Evolutionary conservation across 2,113 vertebrate genomes (phyloP), one percentile per base, ranked within the genome.

Genomic region (Menidia beryllina): DNA sequence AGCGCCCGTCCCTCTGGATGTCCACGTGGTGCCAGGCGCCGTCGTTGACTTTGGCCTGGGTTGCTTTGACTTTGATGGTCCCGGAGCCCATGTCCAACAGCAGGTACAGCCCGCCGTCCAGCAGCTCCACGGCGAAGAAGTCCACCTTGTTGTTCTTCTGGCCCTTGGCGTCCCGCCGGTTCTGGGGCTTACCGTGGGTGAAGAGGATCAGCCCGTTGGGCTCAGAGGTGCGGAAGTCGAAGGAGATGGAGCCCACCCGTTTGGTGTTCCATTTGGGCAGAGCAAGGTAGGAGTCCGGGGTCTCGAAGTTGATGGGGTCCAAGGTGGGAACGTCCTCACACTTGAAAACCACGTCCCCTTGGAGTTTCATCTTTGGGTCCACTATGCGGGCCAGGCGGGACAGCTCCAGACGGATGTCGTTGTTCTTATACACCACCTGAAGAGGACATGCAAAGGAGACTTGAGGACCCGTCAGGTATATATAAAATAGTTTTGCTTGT

Each of bases 381-480:
- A 96, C 95, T 12, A 98, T 98, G 65, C 96, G 93, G 64, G 97
- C 97, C 77, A 99, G 92, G 57, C 97, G 97, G 79, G 97, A 99
- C 61, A 99, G 93, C 86, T 99, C 97, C 81, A 99, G 89, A 53
- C 97, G 94, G 86, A 99, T 99, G 62, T 99, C 97, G 0, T 98
- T 98, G 94, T 99, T 99, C 88, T 99, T 99, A 90, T 99, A 99
- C 73, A 98, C 96, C 89, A 99, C 97, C 97, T 99, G 93, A 63
- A 85, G 53, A 61, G n/a, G 24, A 56, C 23, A 48, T n/a, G 58
- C 4, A 70, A 0, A 0, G 41, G 0, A n/a, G 41, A n/a, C 19
- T 43, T 17, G 3, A 15, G n/a, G 41, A 45, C 17, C 25, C 13
- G 3, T 30, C 6, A 57, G 25, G 66, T 7, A 10, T n/a, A 21